These are phyloP conservation scores for Otocyon megalotis DNA, from an alignment of 2,113 vertebrate genomes.

Conservation along the genomic window DNA sequence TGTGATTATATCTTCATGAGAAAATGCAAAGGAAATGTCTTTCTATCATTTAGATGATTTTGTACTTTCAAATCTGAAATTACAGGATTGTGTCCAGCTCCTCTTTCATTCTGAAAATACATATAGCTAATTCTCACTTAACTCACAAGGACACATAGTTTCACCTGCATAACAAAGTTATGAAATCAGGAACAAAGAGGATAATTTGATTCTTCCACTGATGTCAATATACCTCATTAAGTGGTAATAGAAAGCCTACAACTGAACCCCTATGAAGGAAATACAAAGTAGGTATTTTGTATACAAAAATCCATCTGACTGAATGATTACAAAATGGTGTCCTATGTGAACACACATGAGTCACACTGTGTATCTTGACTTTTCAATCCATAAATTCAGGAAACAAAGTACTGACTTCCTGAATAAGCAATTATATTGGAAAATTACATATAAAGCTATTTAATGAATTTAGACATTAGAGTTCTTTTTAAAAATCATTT, in stretches of 20 bases:
- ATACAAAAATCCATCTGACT: background rate
- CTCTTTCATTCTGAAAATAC: constrained; percentile 23
- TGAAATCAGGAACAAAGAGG: background rate
- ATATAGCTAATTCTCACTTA: background rate
- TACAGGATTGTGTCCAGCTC: background rate
- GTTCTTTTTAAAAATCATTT: background rate
- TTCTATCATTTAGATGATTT: constrained; percentile 30
- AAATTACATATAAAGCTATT: background rate
- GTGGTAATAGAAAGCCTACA: background rate
- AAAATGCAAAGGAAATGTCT: constrained; percentile 18
- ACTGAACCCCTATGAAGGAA: background rate
- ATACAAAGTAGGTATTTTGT: background rate
- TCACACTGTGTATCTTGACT: background rate
- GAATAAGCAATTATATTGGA: background rate
- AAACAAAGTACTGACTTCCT: background rate
- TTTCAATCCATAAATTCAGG: background rate
- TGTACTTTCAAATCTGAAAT: background rate
- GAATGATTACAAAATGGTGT: background rate
- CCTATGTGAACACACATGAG: background rate
- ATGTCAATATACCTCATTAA: background rate
- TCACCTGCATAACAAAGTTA: background rate
- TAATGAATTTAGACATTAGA: background rate
- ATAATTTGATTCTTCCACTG: background rate
- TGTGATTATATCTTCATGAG: constrained; percentile 21
- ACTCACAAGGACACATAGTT: background rate